A percentile compares a stretch with the other conserved stretches of the same genome.
phyloP scores from a whole-genome alignment of 2,113 vertebrate genomes.

The Ceyx melanurus region DNA sequence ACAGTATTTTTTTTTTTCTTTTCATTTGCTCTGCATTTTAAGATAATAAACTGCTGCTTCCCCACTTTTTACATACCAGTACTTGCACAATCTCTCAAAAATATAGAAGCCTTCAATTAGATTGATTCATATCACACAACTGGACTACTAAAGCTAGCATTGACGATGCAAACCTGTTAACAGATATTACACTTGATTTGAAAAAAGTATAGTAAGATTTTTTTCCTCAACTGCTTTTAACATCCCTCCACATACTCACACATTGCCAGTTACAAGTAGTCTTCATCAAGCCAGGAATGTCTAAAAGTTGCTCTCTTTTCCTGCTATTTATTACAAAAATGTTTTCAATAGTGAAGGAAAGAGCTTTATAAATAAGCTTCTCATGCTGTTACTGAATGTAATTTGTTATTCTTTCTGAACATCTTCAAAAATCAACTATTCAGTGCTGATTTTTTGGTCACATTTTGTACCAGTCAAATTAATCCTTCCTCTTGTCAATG shows the following conservation, averaged over 20 bases:
- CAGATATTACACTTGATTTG: not conserved
- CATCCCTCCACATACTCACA: not conserved
- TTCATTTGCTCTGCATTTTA: conserved; percentile 1
- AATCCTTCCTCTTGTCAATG: not conserved
- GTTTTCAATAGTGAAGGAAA: not conserved
- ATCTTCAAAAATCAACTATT: not conserved
- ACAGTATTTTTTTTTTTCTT: not conserved
- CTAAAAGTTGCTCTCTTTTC: not conserved
- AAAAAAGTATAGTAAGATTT: not conserved
- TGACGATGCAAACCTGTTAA: not conserved
- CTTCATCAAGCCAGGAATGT: not conserved
- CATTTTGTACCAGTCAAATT: not conserved
- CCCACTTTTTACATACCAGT: not conserved
- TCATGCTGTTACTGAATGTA: not conserved
- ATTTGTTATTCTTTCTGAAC: not conserved
- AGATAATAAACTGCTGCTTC: not conserved
- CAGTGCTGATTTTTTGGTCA: not conserved
- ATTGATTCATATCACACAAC: not conserved
- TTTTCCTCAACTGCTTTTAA: not conserved
- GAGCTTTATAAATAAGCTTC: not conserved
- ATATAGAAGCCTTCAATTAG: not conserved
- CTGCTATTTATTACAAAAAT: not conserved
- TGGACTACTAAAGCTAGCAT: not conserved
- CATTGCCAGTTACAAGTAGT: not conserved
- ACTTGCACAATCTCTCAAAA: not conserved